Evolutionary conservation across 2,888 invertebrate genomes (phyloP).

Genomic region (Nymphalis c-album): DNA sequence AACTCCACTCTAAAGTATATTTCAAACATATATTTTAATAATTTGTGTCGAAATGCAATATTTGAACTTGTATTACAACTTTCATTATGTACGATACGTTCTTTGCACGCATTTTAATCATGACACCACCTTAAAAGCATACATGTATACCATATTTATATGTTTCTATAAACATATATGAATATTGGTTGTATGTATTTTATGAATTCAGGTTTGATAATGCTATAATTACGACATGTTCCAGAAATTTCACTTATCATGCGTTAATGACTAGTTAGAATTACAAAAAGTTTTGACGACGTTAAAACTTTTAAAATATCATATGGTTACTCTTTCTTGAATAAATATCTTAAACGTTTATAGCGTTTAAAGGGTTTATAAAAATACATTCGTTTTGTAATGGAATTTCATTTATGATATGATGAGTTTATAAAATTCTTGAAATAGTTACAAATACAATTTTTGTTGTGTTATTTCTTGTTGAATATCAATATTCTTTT

Average conservation of each 20-base stretch:
- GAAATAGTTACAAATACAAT: neutral
- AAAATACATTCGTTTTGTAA: neutral
- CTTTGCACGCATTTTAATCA: slow-evolving; percentile 70
- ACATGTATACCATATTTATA: slow-evolving; percentile 48
- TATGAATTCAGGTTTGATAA: slow-evolving; percentile 4
- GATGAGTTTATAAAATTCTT: neutral
- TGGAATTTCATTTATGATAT: neutral
- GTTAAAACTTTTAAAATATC: neutral
- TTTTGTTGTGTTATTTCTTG: neutral
- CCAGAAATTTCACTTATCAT: slow-evolving; percentile 14
- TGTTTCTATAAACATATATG: slow-evolving; percentile 33
- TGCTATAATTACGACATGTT: neutral
- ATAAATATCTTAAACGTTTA: neutral
- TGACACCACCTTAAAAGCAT: slow-evolving; percentile 68
- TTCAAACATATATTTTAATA: slow-evolving; percentile 8
- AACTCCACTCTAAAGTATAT: slow-evolving; percentile 7
- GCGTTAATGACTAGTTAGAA: slow-evolving; percentile 1
- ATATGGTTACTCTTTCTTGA: neutral
- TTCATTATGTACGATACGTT: slow-evolving; percentile 40
- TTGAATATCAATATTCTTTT: neutral
- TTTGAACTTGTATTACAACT: slow-evolving; percentile 22
- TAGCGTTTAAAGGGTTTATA: neutral
- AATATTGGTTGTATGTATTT: slow-evolving; percentile 6
- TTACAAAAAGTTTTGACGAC: slow-evolving; percentile 8
- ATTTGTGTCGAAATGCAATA: slow-evolving; percentile 3